Evolutionary conservation across 2,888 invertebrate species (phyloP), one percentile per base, ranked within the genome.

Genomic region (Melieria picta): DNA sequence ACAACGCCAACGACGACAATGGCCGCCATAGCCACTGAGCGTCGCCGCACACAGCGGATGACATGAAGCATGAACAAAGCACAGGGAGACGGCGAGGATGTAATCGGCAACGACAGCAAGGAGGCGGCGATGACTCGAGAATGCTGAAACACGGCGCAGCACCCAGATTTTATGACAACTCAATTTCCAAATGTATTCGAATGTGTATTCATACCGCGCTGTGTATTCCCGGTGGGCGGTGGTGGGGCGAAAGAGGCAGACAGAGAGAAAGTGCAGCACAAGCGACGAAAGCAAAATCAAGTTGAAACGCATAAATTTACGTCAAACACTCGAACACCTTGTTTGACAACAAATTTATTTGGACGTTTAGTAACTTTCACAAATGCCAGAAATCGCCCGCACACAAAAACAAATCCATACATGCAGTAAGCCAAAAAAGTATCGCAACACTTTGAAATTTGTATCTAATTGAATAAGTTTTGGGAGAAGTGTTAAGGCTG

Each of bases 81-180:
- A 30, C 30, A 30, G 30, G 30, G 30, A 30, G 30, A 2, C 30
- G 30, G 30, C 30, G 30, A 30, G 30, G 30, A 30, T 30, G 30
- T 30, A 30, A 30, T 30, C 30, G 30, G 30, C 30, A 30, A 30
- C 30, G 30, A 30, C 30, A 30, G 30, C 30, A 30, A 30, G 30
- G 30, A 30, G 30, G 30, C 30, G 30, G 9, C 16, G 1, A 10
- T 13, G 11, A 16, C 11, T 50, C 11, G 50, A 50, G 9, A n/a
- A 13, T 52, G 52, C 13, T 52, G 11, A 9, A n/a, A 13, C 52
- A 52, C 7, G 13, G 13, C 52, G 13, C 58, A 30, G 30, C 30
- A 30, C 30, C 30, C 30, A 30, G 2, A 30, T 66, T 58, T 67
- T 73, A 73, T 73, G 70, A 73, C 73, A 73, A 73, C 73, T 67